Conservation (phyloP, 2,113 vertebrate genomes). For the Engraulis encrasicolus region DNA sequence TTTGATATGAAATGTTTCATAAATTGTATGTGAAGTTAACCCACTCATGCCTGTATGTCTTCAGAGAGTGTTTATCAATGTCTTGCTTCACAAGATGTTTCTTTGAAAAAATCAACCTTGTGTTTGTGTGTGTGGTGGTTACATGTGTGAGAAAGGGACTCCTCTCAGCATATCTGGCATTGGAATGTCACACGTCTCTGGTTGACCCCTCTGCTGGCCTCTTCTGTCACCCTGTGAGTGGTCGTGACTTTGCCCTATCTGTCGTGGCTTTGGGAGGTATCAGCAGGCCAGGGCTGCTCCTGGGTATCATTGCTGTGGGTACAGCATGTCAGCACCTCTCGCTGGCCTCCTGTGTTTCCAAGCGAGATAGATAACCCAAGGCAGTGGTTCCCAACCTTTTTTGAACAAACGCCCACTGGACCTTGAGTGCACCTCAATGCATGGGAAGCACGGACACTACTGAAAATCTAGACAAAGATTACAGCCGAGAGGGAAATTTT, state of each 20-base stretch:
- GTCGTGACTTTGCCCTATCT: background rate
- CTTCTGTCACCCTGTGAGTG: background rate
- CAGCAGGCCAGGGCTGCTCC: background rate
- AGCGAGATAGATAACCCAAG: slow-evolving; percentile 9
- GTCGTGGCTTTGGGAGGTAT: background rate
- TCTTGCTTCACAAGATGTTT: no score
- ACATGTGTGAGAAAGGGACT: background rate
- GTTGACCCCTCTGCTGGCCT: background rate
- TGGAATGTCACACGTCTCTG: slow-evolving; percentile 15
- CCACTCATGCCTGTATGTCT: no score
- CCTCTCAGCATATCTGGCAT: background rate
- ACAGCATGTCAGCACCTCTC: background rate
- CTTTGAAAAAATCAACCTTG: no score
- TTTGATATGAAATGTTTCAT: no score
- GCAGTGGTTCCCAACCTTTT: no score
- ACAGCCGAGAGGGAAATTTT: background rate
- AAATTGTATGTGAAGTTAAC: no score
- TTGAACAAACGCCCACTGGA: no score
- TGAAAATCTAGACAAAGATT: background rate
- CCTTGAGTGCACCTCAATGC: background rate
- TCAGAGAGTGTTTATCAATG: no score
- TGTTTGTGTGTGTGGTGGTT: no score
- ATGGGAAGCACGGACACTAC: background rate
- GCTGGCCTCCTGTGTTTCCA: background rate
- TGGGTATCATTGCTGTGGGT: background rate